Percentiles rank a stretch among this genome's conserved stretches.
Evolutionary conservation across 2,888 invertebrate genomes (phyloP).

Genomic region (Xanthorhoe designata): DNA sequence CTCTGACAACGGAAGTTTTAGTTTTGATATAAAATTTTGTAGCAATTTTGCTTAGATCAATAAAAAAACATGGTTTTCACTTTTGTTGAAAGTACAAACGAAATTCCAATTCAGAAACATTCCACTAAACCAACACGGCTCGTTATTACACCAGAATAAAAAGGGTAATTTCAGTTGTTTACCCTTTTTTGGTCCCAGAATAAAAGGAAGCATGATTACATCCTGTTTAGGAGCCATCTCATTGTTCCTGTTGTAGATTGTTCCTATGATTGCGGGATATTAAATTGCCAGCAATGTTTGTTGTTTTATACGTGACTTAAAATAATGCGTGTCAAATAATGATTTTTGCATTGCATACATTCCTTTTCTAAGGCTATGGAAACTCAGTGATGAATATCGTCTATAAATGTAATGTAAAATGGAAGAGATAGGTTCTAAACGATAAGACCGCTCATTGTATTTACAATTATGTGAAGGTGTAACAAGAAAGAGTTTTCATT

Average conservation of each 20-base stretch:
- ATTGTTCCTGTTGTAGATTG: constrained; percentile 11
- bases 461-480: no score
- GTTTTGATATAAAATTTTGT: background rate
- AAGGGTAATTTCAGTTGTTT: constrained; percentile 19
- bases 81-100: background rate
- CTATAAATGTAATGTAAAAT: no score
- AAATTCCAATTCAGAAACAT: background rate
- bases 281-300: background rate
- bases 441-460: no score
- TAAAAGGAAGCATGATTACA: constrained; percentile 15
- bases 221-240: constrained; percentile 16
- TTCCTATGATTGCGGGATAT: background rate
- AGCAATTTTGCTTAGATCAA: background rate
- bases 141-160: constrained; percentile 8
- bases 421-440: no score
- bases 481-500: no score
- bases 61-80: background rate
- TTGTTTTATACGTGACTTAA: background rate
- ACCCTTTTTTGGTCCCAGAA: constrained; percentile 11
- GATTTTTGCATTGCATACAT: no score
- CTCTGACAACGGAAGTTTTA: no score
- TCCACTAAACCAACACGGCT: background rate
- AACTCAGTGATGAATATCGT: no score
- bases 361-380: background rate
- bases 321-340: background rate